Base-by-base conservation (phyloP, 64 coral and sea anemone genomes). In the Montipora efflorescens region DNA sequence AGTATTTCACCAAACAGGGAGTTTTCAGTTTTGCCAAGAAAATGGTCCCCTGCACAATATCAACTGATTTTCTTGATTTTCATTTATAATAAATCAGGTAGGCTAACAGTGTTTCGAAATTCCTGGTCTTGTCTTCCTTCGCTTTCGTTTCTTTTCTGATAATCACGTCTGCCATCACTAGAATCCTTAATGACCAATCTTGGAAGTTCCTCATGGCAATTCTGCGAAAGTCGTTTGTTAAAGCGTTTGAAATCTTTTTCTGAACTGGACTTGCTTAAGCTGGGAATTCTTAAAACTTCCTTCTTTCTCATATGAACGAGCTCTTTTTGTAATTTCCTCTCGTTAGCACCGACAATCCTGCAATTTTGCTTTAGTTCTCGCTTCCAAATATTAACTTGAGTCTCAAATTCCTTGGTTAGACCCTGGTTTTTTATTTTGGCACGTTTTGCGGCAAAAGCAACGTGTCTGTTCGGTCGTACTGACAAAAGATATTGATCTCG, bases 361-460 rank as follows among this genome's bases (percentile, higher is more conserved):
- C 48, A 61, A 5, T 78, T 76, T 48, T 73, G 72, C 25, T 78
- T 15, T 23, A 77, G 19, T 89, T 89, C 73, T 46, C 46, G 87
- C 19, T 13, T 77, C 87, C 72, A 89, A 36, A 18, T 79, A 7
- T 79, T 12, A 1, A 79, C 59, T 20, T 82, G 66, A 2, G 55
- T 91, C 15, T 75, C 25, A 44, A 58, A 82, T 20, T 22, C 11
- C 36, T 59, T 91, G 3, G 48, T 47, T 0, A 91, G 78, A 69
- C 90, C 67, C 8, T 59, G 49, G 66, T 91, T 83, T 91, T 91
- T 91, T 25, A 82, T 91, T 82, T 91, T 82, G 47, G 90, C 90
- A 67, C 53, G 80, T 75, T 91, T 91, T 9, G 80, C 90, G 13
- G 90, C 90, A 50, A 91, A 91, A 14, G 81, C 90, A 73, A 83